Percentiles rank a stretch among this genome's conserved stretches.
Conservation (phyloP, 2,888 invertebrate genomes). For the Vanessa cardui region DNA sequence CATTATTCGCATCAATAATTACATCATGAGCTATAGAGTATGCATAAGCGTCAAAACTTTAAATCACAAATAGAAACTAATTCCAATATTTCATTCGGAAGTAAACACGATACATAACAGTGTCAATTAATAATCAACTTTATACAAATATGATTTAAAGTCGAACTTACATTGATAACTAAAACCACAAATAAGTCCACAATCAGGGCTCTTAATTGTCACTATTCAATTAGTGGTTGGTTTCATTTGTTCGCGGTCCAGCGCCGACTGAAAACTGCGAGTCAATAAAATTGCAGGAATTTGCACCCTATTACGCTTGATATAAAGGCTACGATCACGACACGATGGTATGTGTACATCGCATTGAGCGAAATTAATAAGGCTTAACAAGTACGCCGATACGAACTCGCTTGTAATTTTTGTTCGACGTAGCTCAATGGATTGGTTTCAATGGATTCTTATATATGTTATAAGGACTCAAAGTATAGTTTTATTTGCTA, state of each 20-base stretch:
- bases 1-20: constrained; percentile 5
- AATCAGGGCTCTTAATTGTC: constrained; percentile 42
- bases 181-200: constrained; percentile 41
- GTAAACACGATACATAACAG: constrained; percentile 1
- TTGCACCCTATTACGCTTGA: background rate
- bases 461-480: background rate
- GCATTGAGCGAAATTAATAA: constrained; percentile 25
- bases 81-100: constrained; percentile 10
- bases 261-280: constrained; percentile 15
- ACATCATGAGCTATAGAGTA: constrained; percentile 1
- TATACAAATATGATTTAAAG: constrained; percentile 13
- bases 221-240: constrained; percentile 43
- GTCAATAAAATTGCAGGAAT: background rate
- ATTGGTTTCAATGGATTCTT: constrained; percentile 12
- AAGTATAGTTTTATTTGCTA: background rate
- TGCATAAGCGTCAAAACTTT: constrained; percentile 14
- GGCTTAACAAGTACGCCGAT: constrained; percentile 20
- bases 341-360: background rate
- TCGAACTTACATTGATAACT: constrained; percentile 13
- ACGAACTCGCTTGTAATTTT: constrained; percentile 24
- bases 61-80: constrained; percentile 15
- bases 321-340: constrained; percentile 3
- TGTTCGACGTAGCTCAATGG: constrained; percentile 22
- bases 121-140: background rate
- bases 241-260: constrained; percentile 38